Percentiles rank a stretch among this genome's conserved stretches.
phyloP scores from a whole-genome alignment of 2,888 invertebrate genomes.

The Cosmopolites sordidus region DNA sequence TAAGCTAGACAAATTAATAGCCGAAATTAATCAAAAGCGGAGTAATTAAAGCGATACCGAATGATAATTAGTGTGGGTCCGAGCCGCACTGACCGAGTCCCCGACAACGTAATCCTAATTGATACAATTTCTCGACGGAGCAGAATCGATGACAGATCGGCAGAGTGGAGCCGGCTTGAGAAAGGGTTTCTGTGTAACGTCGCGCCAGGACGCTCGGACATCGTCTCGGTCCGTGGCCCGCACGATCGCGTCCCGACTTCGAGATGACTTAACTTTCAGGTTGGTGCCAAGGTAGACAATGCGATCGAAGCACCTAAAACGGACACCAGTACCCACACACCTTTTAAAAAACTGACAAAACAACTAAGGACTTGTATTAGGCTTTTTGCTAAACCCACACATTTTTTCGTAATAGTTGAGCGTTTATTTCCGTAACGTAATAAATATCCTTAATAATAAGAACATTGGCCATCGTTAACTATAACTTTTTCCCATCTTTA shows the following conservation, averaged over 20 bases:
- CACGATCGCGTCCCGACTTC: neutral
- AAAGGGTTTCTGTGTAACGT: constrained; percentile 50
- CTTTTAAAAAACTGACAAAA: neutral
- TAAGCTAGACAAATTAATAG: constrained; percentile 26
- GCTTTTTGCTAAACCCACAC: too few species aligned
- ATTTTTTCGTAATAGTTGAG: too few species aligned
- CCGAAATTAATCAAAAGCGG: constrained; percentile 18
- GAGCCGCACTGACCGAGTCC: constrained; percentile 8
- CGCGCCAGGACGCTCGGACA: constrained; percentile 35
- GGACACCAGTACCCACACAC: neutral
- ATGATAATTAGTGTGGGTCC: constrained; percentile 13
- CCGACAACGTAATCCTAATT: constrained; percentile 39
- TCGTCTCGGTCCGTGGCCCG: neutral
- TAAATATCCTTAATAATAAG: too few species aligned
- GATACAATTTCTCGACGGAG: constrained; percentile 43
- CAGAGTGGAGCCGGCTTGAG: constrained; percentile 47
- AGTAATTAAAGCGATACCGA: constrained; percentile 23
- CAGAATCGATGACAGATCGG: constrained; percentile 37
- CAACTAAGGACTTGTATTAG: too few species aligned
- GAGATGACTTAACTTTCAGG: constrained; percentile 25
- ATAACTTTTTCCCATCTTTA: too few species aligned
- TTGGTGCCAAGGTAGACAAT: neutral
- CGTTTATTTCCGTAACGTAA: too few species aligned
- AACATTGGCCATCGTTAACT: too few species aligned
- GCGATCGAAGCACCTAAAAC: neutral